Percentiles rank a stretch among this genome's conserved stretches.
phyloP scores from a whole-genome alignment of 2,797 vertebrate species.

The Lepidocolaptes lacrymiger region DNA sequence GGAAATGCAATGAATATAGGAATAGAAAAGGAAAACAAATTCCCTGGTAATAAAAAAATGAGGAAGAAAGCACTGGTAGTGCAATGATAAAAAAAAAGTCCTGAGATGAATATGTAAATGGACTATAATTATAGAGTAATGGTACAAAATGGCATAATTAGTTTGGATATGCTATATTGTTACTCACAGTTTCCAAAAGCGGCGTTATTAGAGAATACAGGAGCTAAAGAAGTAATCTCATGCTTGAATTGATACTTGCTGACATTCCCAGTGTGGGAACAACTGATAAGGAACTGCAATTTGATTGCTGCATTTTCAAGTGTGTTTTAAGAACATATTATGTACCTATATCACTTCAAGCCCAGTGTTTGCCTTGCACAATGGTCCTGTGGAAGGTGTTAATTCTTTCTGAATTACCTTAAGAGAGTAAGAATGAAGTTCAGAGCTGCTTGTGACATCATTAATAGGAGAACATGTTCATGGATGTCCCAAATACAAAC shows the following conservation, averaged over 20 bases:
- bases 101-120: neutral
- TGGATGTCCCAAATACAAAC: neutral
- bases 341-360: neutral
- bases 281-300: neutral
- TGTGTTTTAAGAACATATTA: neutral
- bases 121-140: constrained; percentile 27
- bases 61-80: neutral
- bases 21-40: neutral
- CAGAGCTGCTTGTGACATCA: neutral
- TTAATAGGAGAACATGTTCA: neutral
- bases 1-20: neutral
- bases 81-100: neutral
- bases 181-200: constrained; percentile 17
- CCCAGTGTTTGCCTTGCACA: neutral
- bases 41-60: neutral
- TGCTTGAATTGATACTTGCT: constrained; percentile 15
- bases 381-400: neutral
- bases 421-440: neutral
- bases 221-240: constrained; percentile 23
- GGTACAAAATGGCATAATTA: constrained; percentile 14
- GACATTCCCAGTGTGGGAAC: neutral
- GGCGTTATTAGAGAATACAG: neutral
- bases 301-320: neutral
- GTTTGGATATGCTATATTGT: neutral
- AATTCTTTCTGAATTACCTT: neutral